Base-by-base conservation (phyloP, 2,113 vertebrate species). In the Leiothrix lutea region DNA sequence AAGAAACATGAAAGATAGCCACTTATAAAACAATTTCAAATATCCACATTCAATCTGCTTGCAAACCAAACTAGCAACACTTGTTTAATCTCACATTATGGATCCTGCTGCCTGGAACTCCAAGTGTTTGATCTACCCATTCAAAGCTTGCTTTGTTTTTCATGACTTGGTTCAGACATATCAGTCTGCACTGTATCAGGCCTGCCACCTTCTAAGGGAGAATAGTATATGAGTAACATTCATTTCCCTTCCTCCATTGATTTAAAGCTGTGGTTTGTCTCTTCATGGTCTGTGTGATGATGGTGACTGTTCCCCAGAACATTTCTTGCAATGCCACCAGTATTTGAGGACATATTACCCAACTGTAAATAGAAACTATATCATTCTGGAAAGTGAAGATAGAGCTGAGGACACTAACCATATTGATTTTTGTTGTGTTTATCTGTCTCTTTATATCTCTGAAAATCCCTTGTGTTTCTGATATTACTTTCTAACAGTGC, bases 401-500 rank as follows among this genome's bases (percentile, higher is more conserved):
- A 33, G 22, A 88, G 42, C 29, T 38, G 54, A 80, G 38, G 42
- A 90, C 54, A 70, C 31, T 22, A 81, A 88, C 31, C 54, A 82
- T 54, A 90, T 74, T 95, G 86, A 86, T 83, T 95, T 83, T 66
- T 83, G 11, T 62, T 73, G 29, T 80, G 67, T 83, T 97, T 80
- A 70, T 90, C 70, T 69, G 23, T 36, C 50, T 65, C 53, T 87
- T 25, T 44, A 2, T 71, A 72, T 40, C 45, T 58, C 62, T 73
- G 85, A 56, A 88, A 86, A 85, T 57, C 67, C 54, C 66, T 25
- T 24, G 50, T 72, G 82, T 82, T 80, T 82, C 85, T 91, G 73
- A 9, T 88, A 88, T 3, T 91, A 69, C 64, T 86, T 94, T 94
- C 26, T 42, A 94, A 83, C 36, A 42, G n/a, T 23, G 67, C 35